Evolutionary conservation across 1,140 invertebrate genomes (phyloP), one percentile per base, ranked within the genome.

Genomic region (Dinothrombium tinctorium): DNA sequence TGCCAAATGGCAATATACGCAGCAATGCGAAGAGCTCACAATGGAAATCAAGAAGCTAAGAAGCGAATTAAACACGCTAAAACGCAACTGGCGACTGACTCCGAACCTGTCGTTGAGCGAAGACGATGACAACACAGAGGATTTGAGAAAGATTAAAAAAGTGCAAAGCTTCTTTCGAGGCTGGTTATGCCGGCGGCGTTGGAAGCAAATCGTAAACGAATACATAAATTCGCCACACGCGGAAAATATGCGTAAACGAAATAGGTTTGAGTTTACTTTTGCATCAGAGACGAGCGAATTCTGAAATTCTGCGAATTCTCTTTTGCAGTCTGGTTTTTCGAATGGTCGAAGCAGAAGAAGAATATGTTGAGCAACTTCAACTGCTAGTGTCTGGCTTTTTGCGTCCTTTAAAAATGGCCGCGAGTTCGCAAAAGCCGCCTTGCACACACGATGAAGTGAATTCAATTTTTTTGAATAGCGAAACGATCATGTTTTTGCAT

Each of bases 151-250:
- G 62, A 87, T 90, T 44, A 86, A 87, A 57, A 90, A 90, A 65
- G 64, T 90, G 15, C 76, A 90, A 59, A 86, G 81, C 53, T 87
- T 90, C 59, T 89, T 89, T 59, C 67, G 83, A 4, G 83, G 84
- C 1, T 90, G 84, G 84, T 58, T 90, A 5, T 89, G 83, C 56
- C 66, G 84, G n/a, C 61, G 82, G 4, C 65, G 83, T 40, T 90
- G 84, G 84, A 89, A 89, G 58, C 81, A 86, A 55, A 90, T 90
- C 41, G 83, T 90, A 1, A 81, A 87, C 47, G 76, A 89, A 51
- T 90, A 90, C 58, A 92, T 90, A 49, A 82, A 82, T 53, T 86
- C 81, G 47, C 83, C 83, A 0, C 82, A 89, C 54, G 83, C 83
- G 1, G 82, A 89, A 55, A 84, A 75, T 54, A 87, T 92, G 81